Percentiles rank a stretch among this genome's conserved stretches.
Evolutionary conservation across 2,113 vertebrate genomes (phyloP).

Genomic region (Platycercus adscitus): DNA sequence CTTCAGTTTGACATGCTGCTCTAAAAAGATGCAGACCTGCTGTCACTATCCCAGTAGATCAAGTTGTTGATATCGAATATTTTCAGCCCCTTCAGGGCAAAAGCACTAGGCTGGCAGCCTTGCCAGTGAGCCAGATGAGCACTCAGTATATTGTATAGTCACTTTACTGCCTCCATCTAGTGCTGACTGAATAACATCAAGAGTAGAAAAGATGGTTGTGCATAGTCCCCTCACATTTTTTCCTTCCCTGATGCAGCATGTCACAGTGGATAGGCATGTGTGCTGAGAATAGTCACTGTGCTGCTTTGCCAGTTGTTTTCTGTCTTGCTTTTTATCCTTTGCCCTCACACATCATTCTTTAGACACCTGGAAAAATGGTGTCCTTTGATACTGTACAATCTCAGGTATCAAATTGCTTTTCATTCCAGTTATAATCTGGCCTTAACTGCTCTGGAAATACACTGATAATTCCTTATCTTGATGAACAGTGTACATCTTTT

Average conservation of each 20-base stretch:
- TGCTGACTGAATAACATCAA: not conserved
- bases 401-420: not conserved
- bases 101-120: not conserved
- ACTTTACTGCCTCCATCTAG: not conserved
- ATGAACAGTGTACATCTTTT: not conserved
- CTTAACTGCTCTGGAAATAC: not conserved
- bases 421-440: not conserved
- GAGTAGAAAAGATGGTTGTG: not conserved
- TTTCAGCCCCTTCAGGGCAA: constrained; percentile 20
- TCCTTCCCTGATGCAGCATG: not conserved
- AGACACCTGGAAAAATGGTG: not conserved
- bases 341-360: not conserved
- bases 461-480: not conserved
- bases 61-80: constrained; percentile 10
- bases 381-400: not conserved
- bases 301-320: not conserved
- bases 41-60: constrained; percentile 28
- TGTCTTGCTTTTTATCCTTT: not conserved
- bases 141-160: not conserved
- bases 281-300: not conserved
- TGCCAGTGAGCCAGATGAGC: not conserved
- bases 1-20: constrained; percentile 15
- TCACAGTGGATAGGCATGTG: not conserved
- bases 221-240: not conserved
- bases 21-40: constrained; percentile 28